Evolutionary conservation across 1,140 invertebrate species (phyloP), one percentile per base, ranked within the genome.

Genomic region (Pachypsylla venusta): DNA sequence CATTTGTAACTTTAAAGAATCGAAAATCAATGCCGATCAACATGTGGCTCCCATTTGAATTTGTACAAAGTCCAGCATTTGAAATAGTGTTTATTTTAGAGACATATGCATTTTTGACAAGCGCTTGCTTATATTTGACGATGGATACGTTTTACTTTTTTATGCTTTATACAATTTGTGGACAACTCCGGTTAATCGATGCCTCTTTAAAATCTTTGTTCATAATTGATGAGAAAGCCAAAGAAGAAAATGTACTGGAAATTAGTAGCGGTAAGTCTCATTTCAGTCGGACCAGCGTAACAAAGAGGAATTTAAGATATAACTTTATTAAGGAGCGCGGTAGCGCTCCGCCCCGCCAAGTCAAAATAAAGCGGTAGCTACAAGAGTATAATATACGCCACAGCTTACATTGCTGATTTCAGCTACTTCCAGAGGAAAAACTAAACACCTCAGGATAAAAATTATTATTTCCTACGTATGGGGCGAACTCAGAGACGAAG

Each of bases 111-210:
- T 59, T 53, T n/a, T 59, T 53, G n/a, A 10, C 24, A 5, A 19
- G 39, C 3, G 57, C 57, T 53, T 22, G 27, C 14, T 14, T 59
- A 5, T 59, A 59, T 19, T 48, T 59, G 12, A 53, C 20, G 3
- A 39, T 25, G 19, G 57, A 59, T 26, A 1, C 39, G 22, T 59
- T 59, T 26, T 53, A 48, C 25, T 59, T 59, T 26, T 27, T 42
- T 40, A 22, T 59, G 22, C 40, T 59, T 27, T 59, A 59, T 53
- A 25, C 27, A 20, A 26, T 59, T 16, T 48, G 24, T 14, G 20
- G 40, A 20, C 57, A 59, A 24, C 22, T 59, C 20, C 40, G 48
- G 25, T 27, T 59, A 19, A 3, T 59, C 2, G 25, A 48, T 19
- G 42, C 42, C 22, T 48, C 42, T 19, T 48, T 48, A n/a, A 48